Evolutionary conservation across 2,797 vertebrate genomes (phyloP).

Genomic region (Malacoctenus gilli): DNA sequence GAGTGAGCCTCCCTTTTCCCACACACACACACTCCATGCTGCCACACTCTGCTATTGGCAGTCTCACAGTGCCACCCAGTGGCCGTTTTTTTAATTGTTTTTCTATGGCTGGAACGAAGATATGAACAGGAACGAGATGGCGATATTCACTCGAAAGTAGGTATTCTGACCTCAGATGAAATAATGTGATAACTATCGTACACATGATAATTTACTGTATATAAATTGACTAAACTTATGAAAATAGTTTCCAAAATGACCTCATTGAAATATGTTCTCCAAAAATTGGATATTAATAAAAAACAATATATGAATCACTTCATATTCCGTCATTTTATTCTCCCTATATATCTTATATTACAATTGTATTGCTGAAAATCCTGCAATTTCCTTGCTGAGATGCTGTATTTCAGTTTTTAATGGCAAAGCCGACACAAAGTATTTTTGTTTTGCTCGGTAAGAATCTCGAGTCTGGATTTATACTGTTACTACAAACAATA

Average conservation of each 20-base stretch:
- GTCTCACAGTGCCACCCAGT: constrained; percentile 91
- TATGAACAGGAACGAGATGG: constrained; percentile 7
- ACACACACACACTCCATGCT: constrained; percentile 25
- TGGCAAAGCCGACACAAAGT: too few relatives aligned
- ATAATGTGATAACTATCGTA: not conserved
- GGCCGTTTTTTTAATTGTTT: constrained; percentile 46
- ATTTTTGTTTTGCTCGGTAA: too few relatives aligned
- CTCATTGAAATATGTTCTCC: constrained; percentile 24
- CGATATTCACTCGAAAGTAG: constrained; percentile 5
- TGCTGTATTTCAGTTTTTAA: too few relatives aligned
- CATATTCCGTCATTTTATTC: too few relatives aligned
- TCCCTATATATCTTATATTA: too few relatives aligned
- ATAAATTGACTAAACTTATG: not conserved
- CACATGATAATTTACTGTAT: not conserved
- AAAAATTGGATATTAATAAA: constrained; percentile 11
- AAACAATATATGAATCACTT: constrained; percentile 13
- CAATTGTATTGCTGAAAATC: too few relatives aligned
- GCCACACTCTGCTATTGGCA: constrained; percentile 58
- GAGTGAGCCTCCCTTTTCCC: constrained; percentile 59
- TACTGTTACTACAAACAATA: too few relatives aligned
- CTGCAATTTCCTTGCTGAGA: too few relatives aligned
- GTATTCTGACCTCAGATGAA: constrained; percentile 5
- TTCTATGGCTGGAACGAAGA: constrained; percentile 4
- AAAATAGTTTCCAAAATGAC: not conserved
- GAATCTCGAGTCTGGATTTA: too few relatives aligned